A percentile compares a stretch with the other conserved stretches of the same genome.
phyloP scores from a whole-genome alignment of 2,888 invertebrate species.

The Sphaerophoria taeniata region DNA sequence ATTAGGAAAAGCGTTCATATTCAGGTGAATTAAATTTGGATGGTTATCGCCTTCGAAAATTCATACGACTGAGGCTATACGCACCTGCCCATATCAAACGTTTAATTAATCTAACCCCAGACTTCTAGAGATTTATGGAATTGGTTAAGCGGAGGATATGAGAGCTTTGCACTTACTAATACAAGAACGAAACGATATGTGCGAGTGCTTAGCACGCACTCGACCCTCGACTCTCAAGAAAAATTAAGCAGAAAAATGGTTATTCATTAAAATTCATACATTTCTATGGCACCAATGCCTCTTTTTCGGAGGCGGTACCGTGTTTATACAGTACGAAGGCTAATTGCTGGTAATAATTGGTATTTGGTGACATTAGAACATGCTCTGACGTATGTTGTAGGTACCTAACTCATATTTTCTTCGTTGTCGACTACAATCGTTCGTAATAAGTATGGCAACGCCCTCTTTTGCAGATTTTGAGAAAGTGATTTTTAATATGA shows the following conservation, averaged over 20 bases:
- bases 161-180: conserved; percentile 53
- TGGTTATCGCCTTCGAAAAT: no score
- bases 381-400: neutral
- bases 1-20: neutral
- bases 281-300: conserved; percentile 32
- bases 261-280: conserved; percentile 59
- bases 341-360: conserved; percentile 18
- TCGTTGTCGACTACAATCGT: neutral
- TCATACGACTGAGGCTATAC: neutral
- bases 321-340: neutral
- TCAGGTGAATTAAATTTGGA: no score
- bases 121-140: conserved; percentile 45
- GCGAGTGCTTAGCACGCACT: conserved; percentile 36
- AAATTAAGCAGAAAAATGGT: neutral
- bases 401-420: neutral
- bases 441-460: neutral
- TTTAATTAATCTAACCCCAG: neutral
- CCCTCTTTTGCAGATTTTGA: neutral
- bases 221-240: neutral
- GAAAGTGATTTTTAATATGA: neutral
- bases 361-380: conserved; percentile 9
- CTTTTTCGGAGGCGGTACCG: conserved; percentile 1
- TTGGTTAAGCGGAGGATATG: conserved; percentile 60
- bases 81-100: neutral
- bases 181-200: conserved; percentile 12